These are phyloP conservation scores for Mesembrinibis cayennensis DNA, from an alignment of 2,113 vertebrate species.

Conservation along the genomic window DNA sequence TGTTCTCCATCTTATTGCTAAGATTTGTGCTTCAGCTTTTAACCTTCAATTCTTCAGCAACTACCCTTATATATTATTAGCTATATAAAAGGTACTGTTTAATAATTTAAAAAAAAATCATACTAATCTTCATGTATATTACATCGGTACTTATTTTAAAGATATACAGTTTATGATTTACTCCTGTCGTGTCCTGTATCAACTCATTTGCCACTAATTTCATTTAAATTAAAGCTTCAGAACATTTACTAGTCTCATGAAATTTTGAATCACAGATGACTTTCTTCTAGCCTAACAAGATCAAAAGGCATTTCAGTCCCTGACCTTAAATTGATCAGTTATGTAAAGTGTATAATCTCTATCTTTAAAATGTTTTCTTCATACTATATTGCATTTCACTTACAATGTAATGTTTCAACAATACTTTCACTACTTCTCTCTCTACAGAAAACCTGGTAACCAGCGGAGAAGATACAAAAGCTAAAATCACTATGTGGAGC, in stretches of 20 bases:
- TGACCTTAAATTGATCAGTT: neutral
- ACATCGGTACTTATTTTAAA: no score
- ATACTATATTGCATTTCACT: neutral
- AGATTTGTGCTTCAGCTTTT: neutral
- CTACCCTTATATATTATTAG: neutral
- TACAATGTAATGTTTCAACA: neutral
- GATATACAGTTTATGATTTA: neutral
- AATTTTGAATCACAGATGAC: neutral
- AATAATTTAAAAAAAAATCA: neutral
- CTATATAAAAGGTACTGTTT: neutral
- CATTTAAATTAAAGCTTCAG: neutral
- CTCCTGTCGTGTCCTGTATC: neutral
- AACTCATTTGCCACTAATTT: neutral
- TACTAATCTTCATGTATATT: neutral
- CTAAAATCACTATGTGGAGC: conserved; percentile 90
- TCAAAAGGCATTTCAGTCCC: neutral
- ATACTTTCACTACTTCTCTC: neutral
- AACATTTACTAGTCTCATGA: neutral
- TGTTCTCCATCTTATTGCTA: neutral
- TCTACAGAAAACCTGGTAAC: conserved; percentile 77
- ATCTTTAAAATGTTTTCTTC: neutral
- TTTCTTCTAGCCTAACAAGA: neutral
- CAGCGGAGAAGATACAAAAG: conserved; percentile 32
- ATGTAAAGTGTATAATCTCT: rapidly evolving
- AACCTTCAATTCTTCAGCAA: neutral